Evolutionary conservation across 1,140 invertebrate genomes (phyloP), one percentile per base, ranked within the genome.

Genomic region (Macrobrachium nipponense): DNA sequence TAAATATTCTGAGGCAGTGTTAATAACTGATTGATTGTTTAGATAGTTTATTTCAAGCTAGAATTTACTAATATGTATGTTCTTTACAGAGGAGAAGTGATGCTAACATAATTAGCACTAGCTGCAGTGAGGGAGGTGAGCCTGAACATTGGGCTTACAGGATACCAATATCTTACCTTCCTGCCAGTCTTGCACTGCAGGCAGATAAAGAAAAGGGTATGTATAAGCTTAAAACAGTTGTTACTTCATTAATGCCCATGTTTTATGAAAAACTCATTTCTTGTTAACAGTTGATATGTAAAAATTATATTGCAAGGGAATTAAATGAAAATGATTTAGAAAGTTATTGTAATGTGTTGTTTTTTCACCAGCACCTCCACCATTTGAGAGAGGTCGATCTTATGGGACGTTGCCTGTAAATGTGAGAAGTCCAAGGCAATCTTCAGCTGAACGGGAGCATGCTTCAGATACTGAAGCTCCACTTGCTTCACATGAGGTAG

Each of bases 321-420:
- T 20, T 8, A 15, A 18, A 27, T 15, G 58, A 43, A 11, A n/a
- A 59, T 10, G 36, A 20, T 75, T 23, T 36, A 51, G n/a, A 11
- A 8, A 6, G n/a, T n/a, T 8, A 20, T 12, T 59, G n/a, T 36
- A 72, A 70, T 68, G 64, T n/a, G n/a, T 58, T 68, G 7, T 51
- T 23, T 64, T 43, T 59, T 62, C 68, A 43, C 36, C 73, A 59
- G 66, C 87, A 11, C 84, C 82, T n/a, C 72, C 83, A 78, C 82
- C 87, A 10, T 88, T 88, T 80, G 87, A 88, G 82, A 73, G 87
- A 70, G 87, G 87, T 23, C 64, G 87, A 27, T 88, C 87, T 2
- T 88, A 88, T 44, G 87, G 82, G n/a, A 88, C 87, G 14, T 58
- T 88, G 77, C 87, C 87, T 58, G 87, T 81, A 36, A 81, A 78